These are phyloP conservation scores for Chelonia mydas DNA, from an alignment of 2,797 vertebrate genomes.

Conservation along the genomic window DNA sequence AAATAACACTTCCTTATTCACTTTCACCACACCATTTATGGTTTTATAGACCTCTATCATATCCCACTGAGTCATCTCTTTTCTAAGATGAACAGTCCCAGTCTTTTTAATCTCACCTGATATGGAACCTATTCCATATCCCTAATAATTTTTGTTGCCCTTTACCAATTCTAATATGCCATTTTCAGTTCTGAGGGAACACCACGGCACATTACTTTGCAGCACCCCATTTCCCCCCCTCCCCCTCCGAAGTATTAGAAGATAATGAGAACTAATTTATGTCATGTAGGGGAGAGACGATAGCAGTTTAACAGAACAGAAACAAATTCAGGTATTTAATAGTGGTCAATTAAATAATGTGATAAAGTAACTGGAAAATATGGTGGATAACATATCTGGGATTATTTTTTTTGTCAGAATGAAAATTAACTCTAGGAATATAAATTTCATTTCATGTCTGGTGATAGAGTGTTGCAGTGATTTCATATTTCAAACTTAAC, in stretches of 20 bases:
- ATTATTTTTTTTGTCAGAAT: neutral
- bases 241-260: neutral
- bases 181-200: neutral
- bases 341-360: neutral
- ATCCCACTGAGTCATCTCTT: neutral
- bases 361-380: neutral
- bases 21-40: neutral
- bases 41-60: neutral
- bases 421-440: neutral
- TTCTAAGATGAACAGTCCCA: neutral
- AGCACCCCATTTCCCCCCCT: neutral
- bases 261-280: neutral
- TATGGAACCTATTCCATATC: neutral
- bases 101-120: neutral
- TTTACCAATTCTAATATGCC: neutral
- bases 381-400: neutral
- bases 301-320: neutral
- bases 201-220: neutral
- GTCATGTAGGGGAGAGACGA: neutral
- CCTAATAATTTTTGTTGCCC: neutral
- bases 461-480: slow-evolving; percentile 6
- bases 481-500: slow-evolving; percentile 39
- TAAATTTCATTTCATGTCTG: slow-evolving; percentile 3
- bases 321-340: neutral
- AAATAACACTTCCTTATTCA: neutral